Base-by-base conservation (phyloP, 2,113 vertebrate genomes). In the Engraulis encrasicolus region DNA sequence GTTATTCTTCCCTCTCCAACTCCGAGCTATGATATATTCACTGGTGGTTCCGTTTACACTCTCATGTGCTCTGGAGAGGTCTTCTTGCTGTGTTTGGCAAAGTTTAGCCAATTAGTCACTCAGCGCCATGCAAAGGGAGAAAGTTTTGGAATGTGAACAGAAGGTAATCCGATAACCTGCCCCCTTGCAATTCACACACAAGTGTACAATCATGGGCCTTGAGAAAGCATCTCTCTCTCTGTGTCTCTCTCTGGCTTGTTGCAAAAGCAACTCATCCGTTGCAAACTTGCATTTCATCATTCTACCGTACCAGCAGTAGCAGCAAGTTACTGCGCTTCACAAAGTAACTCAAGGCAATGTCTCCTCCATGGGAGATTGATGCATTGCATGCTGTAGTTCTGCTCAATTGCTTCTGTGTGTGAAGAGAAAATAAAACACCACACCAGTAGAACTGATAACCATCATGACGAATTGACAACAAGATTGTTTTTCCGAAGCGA, bases 101-200 rank as follows among this genome's bases (percentile, higher is more conserved):
- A 12, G n/a, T n/a, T 71, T 14, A 31, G 58, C 6, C 23, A 66
- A 71, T 71, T 71, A 31, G 61, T 71, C 61, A 71, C 61, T 71
- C 61, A 71, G 23, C 14, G 61, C 61, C 11, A 23, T 31, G n/a
- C n/a, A 27, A 71, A 31, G 1, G 7, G 61, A 71, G 61, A 71
- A 34, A 31, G 23, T 71, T 71, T 27, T 71, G 27, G 61, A 71
- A 71, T 71, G 61, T 34, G 61, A 71, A 71, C 61, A 27, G 54
- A 23, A 71, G 61, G 61, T 71, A 71, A 71, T 71, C 11, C 27
- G 61, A 71, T 71, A 71, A 71, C 61, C 27, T 71, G 61, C 61
- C 61, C 61, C 61, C 4, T 45, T 71, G n/a, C 31, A 71, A 71
- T 71, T 71, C 61, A 71, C 61, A 71, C 61, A 66, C 61, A 7